phyloP scores from a whole-genome alignment of 2,113 vertebrate species.

The Anguilla rostrata region DNA sequence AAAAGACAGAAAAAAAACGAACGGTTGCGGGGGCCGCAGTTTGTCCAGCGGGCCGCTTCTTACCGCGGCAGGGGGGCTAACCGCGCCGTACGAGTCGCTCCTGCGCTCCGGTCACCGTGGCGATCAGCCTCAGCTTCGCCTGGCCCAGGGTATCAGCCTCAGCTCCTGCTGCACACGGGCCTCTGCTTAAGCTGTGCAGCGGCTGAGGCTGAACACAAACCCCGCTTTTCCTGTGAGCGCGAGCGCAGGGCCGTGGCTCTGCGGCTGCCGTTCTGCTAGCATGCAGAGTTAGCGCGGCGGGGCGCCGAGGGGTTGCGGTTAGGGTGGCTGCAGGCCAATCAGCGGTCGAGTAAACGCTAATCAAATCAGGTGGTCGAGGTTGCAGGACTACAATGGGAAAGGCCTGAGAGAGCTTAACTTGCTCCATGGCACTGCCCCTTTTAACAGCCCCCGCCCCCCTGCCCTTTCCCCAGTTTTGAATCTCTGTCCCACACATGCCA shows the following conservation, averaged over 20 bases:
- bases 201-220: not conserved
- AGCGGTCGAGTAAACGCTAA: not conserved
- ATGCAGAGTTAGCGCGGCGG: not conserved
- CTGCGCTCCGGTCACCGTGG: too few species aligned
- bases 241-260: not conserved
- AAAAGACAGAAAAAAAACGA: not conserved
- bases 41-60: too few species aligned
- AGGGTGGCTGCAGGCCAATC: not conserved
- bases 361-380: not conserved
- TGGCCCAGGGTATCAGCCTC: not conserved
- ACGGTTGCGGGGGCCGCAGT: not conserved
- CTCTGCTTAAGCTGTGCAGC: not conserved
- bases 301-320: not conserved
- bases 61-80: not conserved
- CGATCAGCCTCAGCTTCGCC: not conserved
- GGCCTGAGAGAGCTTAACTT: not conserved
- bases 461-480: too few species aligned
- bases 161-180: not conserved
- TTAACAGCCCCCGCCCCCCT: too few species aligned
- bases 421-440: not conserved
- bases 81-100: too few species aligned
- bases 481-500: too few species aligned
- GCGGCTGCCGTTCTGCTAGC: not conserved
- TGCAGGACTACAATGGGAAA: not conserved
- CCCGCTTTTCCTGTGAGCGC: not conserved